These are phyloP conservation scores for Platalea minor DNA, from an alignment of 2,797 vertebrate species.

Conservation along the genomic window DNA sequence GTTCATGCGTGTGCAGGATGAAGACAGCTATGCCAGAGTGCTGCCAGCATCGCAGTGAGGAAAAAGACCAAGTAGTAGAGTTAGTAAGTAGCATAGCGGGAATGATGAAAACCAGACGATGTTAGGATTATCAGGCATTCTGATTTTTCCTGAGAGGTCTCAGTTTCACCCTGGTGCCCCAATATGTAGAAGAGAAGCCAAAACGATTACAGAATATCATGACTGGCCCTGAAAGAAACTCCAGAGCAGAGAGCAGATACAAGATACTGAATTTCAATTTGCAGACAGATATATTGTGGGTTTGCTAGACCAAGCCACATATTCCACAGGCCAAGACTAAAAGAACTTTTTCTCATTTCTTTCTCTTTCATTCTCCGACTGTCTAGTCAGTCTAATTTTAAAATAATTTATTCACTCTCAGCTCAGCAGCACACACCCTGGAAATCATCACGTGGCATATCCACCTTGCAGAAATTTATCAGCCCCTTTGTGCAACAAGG, in stretches of 20 bases:
- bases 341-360: background rate
- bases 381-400: conserved; percentile 4
- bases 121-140: background rate
- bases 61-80: background rate
- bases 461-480: background rate
- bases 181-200: background rate
- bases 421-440: background rate
- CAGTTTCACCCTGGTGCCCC: background rate
- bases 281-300: background rate
- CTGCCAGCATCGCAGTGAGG: background rate
- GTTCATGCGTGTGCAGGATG: background rate
- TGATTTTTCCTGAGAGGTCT: background rate
- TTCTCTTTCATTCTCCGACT: background rate
- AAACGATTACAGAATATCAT: background rate
- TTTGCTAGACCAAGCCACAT: background rate
- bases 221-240: background rate
- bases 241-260: background rate
- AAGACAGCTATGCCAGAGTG: background rate
- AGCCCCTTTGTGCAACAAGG: background rate
- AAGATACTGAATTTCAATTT: background rate
- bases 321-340: background rate
- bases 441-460: background rate
- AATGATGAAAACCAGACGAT: background rate
- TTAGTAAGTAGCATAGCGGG: background rate
- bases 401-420: conserved; percentile 29